A percentile compares a stretch with the other conserved stretches of the same genome.
Evolutionary conservation across 2,797 vertebrate species (phyloP).

Genomic region (Selene dorsalis): DNA sequence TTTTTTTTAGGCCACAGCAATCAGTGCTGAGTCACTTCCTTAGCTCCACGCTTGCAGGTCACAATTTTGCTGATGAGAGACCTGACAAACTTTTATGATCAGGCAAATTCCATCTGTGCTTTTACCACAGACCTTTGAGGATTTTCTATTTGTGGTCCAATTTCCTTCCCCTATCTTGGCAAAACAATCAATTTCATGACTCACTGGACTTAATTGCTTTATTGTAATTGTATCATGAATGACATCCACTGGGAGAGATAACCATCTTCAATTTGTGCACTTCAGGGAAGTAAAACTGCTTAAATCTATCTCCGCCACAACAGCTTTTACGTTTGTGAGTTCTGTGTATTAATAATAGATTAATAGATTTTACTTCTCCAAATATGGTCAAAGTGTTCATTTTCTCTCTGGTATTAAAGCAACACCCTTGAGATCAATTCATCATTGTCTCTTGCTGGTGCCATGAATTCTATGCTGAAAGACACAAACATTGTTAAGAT

Average conservation of each 20-base stretch:
- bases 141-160: constrained; percentile 56
- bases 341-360: neutral
- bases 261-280: constrained; percentile 66
- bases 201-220: constrained; percentile 75
- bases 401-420: constrained; percentile 2
- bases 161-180: constrained; percentile 58
- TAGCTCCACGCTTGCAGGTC: constrained; percentile 2
- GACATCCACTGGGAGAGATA: constrained; percentile 71
- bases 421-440: constrained; percentile 11
- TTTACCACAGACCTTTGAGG: constrained; percentile 46
- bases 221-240: constrained; percentile 77
- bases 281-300: constrained; percentile 57
- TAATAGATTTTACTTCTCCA: constrained; percentile 6
- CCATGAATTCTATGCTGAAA: constrained; percentile 3
- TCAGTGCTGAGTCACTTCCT: constrained; percentile 10
- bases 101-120: constrained; percentile 28
- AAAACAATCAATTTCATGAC: constrained; percentile 81
- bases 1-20: neutral
- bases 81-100: constrained; percentile 27
- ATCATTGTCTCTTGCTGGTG: neutral
- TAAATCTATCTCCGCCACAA: constrained; percentile 28
- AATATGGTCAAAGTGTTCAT: constrained; percentile 8
- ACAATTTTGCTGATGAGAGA: constrained; percentile 19
- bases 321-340: constrained; percentile 15
- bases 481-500: neutral